These are phyloP conservation scores for Crocidura indochinensis DNA, from an alignment of 2,797 vertebrate genomes.

Conservation along the genomic window DNA sequence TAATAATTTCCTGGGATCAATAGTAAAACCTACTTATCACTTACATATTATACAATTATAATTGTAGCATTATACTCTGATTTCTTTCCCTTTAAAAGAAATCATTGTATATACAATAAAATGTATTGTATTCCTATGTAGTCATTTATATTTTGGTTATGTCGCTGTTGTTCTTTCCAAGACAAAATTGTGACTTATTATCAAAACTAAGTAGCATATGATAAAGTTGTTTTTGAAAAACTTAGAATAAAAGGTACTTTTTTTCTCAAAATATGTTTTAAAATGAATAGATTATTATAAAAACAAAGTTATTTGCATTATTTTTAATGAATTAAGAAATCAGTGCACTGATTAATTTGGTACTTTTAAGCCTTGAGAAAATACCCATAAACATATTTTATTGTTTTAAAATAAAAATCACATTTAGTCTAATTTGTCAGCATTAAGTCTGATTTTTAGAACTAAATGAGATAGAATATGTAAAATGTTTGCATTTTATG, in stretches of 20 bases:
- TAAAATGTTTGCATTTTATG: background rate
- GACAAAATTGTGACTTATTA: conserved; percentile 37
- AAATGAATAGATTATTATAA: background rate
- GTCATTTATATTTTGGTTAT: conserved; percentile 24
- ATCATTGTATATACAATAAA: background rate
- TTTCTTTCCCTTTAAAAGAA: background rate
- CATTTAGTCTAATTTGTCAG: background rate
- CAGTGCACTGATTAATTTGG: no score
- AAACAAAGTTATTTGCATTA: background rate
- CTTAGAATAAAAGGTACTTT: conserved; percentile 42
- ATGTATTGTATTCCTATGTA: background rate
- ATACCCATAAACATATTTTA: background rate
- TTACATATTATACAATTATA: background rate
- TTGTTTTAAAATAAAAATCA: background rate
- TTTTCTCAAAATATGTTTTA: conserved; percentile 32
- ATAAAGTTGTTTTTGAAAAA: conserved; percentile 7
- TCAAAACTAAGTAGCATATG: background rate
- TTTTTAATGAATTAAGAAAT: no score
- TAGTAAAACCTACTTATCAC: background rate
- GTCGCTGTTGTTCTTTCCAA: background rate
- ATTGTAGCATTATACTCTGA: background rate
- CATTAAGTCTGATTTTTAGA: background rate
- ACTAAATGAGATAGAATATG: background rate
- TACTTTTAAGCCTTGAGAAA: background rate
- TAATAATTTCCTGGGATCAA: background rate